Evolutionary conservation across 2,113 vertebrate species (phyloP), one percentile per base, ranked within the genome.

Genomic region (Romanogobio albipinnatus): DNA sequence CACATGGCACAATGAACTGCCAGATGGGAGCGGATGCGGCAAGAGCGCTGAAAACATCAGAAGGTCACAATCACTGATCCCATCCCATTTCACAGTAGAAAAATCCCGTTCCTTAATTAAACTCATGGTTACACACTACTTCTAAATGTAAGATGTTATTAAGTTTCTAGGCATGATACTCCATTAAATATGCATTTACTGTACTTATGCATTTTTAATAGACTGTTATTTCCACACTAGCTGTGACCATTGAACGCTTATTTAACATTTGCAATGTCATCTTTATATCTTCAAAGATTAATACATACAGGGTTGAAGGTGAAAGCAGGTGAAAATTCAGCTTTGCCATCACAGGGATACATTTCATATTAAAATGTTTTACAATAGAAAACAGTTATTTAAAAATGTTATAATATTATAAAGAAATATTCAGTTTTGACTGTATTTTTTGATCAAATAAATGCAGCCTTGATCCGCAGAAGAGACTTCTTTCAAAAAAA

Each of bases 1-100:
- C 95, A 91, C 97, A 99, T 0, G 96, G 94, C 88, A 96, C 95
- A 13, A 94, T 92, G 91, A 99, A 98, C 89, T 98, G 96, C 97
- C 96, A 99, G 90, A 98, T 97, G 0, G 98, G 98, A 33, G 98
- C 98, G 0, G 98, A 99, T 5, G 98, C 92, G 71, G 98, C 98
- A 87, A 99, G 92, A 88, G 98, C 97, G 87, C 98, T 99, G 92
- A 83, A 93, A 89, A 1, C 61, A 56, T 77, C 51, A 88, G n/a
- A 0, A 26, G 70, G 62, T 39, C 45, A 73, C 2, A 77, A 64
- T 17, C 47, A 68, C 22, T 17, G 45, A 53, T 66, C 53, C 17
- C 10, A 29, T 36, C 26, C 5, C 14, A 45, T 13, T 26, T 47
- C 47, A 49, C 49, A 47, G 19, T n/a, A 36, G 14, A 15, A 64